These are phyloP conservation scores for Junonia oenone DNA, from an alignment of 2,888 invertebrate species.

Conservation along the genomic window DNA sequence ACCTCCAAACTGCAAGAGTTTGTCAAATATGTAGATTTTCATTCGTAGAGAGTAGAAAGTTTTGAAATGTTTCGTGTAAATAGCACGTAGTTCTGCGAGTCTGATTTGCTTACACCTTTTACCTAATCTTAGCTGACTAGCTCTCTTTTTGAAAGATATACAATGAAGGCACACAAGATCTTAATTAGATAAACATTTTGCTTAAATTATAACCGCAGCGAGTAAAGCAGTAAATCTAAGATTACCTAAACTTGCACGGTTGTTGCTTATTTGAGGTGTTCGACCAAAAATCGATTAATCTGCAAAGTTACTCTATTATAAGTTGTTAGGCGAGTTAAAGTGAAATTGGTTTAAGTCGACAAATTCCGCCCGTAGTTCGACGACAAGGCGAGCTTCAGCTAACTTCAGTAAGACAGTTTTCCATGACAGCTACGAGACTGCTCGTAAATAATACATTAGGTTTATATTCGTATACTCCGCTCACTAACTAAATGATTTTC, in stretches of 20 bases:
- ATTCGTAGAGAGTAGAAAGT: too few species aligned
- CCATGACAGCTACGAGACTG: slow-evolving; percentile 39
- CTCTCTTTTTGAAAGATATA: too few species aligned
- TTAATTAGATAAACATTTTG: slow-evolving; percentile 3
- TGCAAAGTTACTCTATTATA: slow-evolving; percentile 68
- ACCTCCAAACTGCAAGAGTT: too few species aligned
- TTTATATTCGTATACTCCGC: slow-evolving; percentile 22
- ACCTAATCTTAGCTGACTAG: too few species aligned
- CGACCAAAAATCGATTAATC: slow-evolving; percentile 58
- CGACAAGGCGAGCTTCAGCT: slow-evolving; percentile 46
- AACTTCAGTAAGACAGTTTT: slow-evolving; percentile 50
- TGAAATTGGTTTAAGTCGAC: slow-evolving; percentile 59
- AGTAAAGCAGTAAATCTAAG: neutral
- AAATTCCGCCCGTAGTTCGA: slow-evolving; percentile 62
- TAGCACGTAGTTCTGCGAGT: too few species aligned
- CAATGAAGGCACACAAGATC: too few species aligned
- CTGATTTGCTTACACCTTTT: too few species aligned
- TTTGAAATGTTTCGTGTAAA: too few species aligned
- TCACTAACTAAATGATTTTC: neutral
- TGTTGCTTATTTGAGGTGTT: slow-evolving; percentile 35
- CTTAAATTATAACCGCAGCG: neutral
- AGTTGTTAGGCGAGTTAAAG: slow-evolving; percentile 61
- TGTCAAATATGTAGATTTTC: too few species aligned
- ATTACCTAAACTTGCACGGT: slow-evolving; percentile 10
- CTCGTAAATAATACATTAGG: slow-evolving; percentile 34